phyloP scores from a whole-genome alignment of 2,888 invertebrate genomes.

The Nomada ferruginata region DNA sequence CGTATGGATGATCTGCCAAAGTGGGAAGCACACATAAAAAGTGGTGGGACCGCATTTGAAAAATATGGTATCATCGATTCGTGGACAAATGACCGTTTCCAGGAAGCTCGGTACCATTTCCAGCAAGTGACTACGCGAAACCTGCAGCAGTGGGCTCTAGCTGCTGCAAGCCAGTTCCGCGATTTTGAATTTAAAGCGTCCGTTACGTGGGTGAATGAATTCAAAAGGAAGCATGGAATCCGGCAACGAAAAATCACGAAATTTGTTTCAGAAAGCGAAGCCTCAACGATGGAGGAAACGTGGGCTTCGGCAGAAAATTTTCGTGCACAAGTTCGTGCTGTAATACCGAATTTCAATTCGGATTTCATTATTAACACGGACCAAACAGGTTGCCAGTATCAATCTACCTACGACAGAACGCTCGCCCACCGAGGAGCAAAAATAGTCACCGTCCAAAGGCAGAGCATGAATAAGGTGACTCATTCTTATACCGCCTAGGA shows the following conservation, averaged over 20 bases:
- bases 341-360: neutral
- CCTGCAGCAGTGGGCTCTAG: slow-evolving; percentile 9
- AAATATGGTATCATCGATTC: neutral
- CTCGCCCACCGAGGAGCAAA: too few relatives aligned
- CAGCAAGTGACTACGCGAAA: slow-evolving; percentile 10
- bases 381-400: too few relatives aligned
- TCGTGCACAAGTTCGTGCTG: neutral
- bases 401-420: too few relatives aligned
- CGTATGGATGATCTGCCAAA: neutral
- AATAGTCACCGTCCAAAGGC: too few relatives aligned
- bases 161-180: neutral
- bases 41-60: neutral
- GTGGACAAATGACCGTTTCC: too few relatives aligned
- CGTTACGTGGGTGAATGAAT: neutral
- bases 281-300: neutral
- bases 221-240: neutral
- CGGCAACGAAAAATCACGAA: neutral
- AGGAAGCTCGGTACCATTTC: neutral
- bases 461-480: too few relatives aligned
- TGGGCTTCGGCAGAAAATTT: slow-evolving; percentile 1
- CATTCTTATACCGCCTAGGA: too few relatives aligned
- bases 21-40: neutral
- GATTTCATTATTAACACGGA: too few relatives aligned
- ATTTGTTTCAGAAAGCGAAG: neutral
- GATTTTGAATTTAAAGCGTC: neutral